Percentiles rank a stretch among this genome's conserved stretches.
These are phyloP conservation scores for Limnephilus rhombicus DNA, from an alignment of 2,888 invertebrate genomes.

Conservation along the genomic window DNA sequence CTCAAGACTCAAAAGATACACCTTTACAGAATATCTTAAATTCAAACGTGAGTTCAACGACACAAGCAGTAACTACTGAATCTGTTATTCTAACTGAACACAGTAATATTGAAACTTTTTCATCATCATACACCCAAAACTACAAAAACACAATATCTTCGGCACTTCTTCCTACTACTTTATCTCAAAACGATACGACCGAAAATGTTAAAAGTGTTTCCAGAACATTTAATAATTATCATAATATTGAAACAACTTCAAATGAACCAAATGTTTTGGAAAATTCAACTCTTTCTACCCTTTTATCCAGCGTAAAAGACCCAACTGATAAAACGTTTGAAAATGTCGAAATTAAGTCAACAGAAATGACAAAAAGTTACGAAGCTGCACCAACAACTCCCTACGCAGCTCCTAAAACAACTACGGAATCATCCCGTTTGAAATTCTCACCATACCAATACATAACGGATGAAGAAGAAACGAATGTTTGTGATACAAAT, in stretches of 20 bases:
- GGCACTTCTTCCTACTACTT: too few relatives aligned
- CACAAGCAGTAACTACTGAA: too few relatives aligned
- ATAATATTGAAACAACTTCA: neutral
- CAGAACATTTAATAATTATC: neutral
- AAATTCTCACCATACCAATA: neutral
- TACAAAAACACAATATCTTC: too few relatives aligned
- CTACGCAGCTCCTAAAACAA: neutral
- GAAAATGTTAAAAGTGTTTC: neutral
- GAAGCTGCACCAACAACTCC: neutral
- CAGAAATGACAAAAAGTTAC: neutral
- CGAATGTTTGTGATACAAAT: constrained; percentile 42
- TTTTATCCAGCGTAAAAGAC: neutral
- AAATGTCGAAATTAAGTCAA: neutral
- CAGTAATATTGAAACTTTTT: too few relatives aligned
- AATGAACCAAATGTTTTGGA: neutral
- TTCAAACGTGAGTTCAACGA: too few relatives aligned
- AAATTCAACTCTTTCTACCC: neutral
- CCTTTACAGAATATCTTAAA: too few relatives aligned
- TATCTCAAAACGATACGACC: too few relatives aligned
- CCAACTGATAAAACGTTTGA: neutral
- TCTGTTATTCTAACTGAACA: too few relatives aligned
- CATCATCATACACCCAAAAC: too few relatives aligned
- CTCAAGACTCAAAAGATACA: too few relatives aligned
- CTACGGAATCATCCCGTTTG: neutral
- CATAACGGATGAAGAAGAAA: neutral